phyloP scores from a whole-genome alignment of 1,140 invertebrate genomes.

The Proales similis region DNA sequence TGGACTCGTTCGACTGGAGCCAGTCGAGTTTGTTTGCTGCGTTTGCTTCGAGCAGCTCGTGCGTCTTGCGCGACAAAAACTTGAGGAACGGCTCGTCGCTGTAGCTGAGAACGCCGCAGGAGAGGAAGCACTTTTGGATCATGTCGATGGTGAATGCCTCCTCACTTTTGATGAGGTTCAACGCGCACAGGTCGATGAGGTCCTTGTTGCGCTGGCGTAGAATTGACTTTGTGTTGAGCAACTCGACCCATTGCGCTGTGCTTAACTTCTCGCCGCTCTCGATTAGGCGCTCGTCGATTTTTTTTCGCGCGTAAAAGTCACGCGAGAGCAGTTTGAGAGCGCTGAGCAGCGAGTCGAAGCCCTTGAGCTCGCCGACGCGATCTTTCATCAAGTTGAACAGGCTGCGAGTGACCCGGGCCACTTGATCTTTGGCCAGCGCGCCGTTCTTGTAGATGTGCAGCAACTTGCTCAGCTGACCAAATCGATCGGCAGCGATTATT shows the following conservation, averaged over 20 bases:
- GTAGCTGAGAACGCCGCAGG: slow-evolving; percentile 17
- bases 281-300: slow-evolving; percentile 8
- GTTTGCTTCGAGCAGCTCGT: neutral
- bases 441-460: too few relatives aligned
- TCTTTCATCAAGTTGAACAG: neutral
- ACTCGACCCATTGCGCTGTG: slow-evolving; percentile 12
- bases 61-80: slow-evolving; percentile 3
- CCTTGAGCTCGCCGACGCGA: slow-evolving; percentile 11
- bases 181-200: slow-evolving; percentile 21
- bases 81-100: slow-evolving; percentile 17
- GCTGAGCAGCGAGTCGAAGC: neutral
- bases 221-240: slow-evolving; percentile 21
- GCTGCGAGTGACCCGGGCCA: too few relatives aligned
- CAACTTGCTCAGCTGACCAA: too few relatives aligned
- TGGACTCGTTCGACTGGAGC: slow-evolving; percentile 8
- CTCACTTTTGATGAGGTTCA: slow-evolving; percentile 16
- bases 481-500: too few relatives aligned
- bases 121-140: slow-evolving; percentile 32
- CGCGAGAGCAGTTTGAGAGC: neutral
- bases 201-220: neutral
- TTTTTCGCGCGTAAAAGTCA: neutral
- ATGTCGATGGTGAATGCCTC: slow-evolving; percentile 5
- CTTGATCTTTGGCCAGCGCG: too few relatives aligned
- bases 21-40: neutral
- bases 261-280: slow-evolving; percentile 11